Base-by-base conservation (phyloP, 2,797 vertebrate genomes). In the Coilia nasus region DNA sequence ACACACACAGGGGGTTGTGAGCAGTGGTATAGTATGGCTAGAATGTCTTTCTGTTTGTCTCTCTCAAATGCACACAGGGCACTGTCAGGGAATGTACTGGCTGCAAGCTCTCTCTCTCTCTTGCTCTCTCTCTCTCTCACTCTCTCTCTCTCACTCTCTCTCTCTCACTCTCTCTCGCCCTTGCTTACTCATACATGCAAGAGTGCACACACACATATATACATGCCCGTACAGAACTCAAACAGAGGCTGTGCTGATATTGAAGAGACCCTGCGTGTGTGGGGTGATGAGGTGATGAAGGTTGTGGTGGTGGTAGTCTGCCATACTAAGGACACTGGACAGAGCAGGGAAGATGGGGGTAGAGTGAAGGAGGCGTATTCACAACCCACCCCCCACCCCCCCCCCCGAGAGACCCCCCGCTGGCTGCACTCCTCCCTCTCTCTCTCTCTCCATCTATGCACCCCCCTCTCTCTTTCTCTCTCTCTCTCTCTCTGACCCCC, bases 1-100 rank as follows among this genome's bases (percentile, higher is more conserved):
- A 84, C 56, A 88, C n/a, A 46, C 31, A 44, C 19, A 64, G 59
- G 28, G 25, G 25, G 28, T 31, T 21, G 46, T 60, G n/a, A 87
- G 47, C 35, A 67, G 14, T 25, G 44, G 12, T 67, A 64, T 7
- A 23, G 12, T 67, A 11, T 64, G 60, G 6, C 23, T 64, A 23
- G 7, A 14, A 54, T 14, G 50, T 54, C 50, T 54, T 54, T 54
- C 50, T 2, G 7, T 54, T 7, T 54, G 2, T 54, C 50, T 54
- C 50, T 9, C 2, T 54, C 14, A 54, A 54, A 14, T 54, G 50
- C 50, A 54, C 50, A 54, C 50, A 54, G 50, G 50, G 50, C 14
- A 54, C 14, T 54, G 50, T 54, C 50, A 41, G 35, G 35, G 35
- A 2, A 41, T 2, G 35, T 41, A 41, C 35, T 54, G 50, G 14